These are phyloP conservation scores for Anomalospiza imberbis DNA, from an alignment of 2,797 vertebrate genomes.

Conservation along the genomic window DNA sequence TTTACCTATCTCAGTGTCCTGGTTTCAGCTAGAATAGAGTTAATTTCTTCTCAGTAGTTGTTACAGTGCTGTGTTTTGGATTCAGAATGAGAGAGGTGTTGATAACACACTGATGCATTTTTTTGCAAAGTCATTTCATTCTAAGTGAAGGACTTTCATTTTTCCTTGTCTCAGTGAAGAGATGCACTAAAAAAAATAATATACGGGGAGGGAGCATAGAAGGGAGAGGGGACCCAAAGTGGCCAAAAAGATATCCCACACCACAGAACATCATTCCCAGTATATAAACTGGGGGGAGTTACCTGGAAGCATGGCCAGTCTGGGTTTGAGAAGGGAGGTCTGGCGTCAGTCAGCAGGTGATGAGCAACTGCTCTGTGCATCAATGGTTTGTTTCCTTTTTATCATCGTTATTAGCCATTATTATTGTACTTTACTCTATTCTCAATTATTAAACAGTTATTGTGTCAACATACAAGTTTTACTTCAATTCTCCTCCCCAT, in stretches of 20 bases:
- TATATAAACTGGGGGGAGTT: not conserved
- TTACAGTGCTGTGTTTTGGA: not conserved
- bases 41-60: not conserved
- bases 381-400: not conserved
- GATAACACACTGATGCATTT: not conserved
- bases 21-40: not conserved
- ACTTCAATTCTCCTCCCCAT: not conserved
- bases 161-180: not conserved
- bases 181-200: not conserved
- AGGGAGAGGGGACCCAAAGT: not conserved
- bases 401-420: not conserved
- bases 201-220: not conserved
- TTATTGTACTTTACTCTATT: not conserved
- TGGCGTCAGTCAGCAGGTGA: not conserved
- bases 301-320: fast-evolving
- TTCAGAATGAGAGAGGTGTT: not conserved
- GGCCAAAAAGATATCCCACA: not conserved
- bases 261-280: not conserved
- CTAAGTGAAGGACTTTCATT: not conserved
- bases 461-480: not conserved
- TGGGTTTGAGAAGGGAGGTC: not conserved
- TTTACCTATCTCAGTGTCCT: not conserved
- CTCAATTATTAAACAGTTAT: not conserved
- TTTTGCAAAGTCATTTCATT: not conserved
- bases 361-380: not conserved